Conservation (phyloP, 2,113 vertebrate genomes). For the Noturus placidus region DNA sequence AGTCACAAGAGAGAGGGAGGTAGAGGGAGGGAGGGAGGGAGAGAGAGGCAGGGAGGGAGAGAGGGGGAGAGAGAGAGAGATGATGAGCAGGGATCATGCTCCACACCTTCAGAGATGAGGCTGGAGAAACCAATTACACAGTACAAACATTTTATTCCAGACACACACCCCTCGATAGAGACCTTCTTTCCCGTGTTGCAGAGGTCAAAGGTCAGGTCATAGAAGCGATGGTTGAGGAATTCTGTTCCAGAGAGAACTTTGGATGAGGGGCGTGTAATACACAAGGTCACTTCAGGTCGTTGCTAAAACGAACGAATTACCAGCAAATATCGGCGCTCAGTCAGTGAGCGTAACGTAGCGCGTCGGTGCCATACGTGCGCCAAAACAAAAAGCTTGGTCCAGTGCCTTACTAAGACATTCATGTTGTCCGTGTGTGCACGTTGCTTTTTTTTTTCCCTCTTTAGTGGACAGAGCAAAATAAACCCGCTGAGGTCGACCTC, state of each 20-base stretch:
- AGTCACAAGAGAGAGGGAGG: neutral
- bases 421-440: neutral
- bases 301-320: neutral
- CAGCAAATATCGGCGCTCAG: neutral
- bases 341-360: no score
- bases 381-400: no score
- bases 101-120: neutral
- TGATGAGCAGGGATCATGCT: neutral
- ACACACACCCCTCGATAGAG: neutral
- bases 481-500: neutral
- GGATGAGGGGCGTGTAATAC: neutral
- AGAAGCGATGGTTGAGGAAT: neutral
- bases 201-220: constrained; percentile 20
- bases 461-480: no score
- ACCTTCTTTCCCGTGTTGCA: neutral
- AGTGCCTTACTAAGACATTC: no score
- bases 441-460: no score
- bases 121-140: neutral
- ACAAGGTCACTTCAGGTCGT: neutral
- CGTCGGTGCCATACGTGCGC: no score
- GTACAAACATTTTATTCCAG: neutral
- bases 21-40: no score
- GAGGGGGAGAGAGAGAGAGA: neutral
- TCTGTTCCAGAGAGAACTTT: constrained; percentile 3
- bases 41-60: neutral